A percentile compares a stretch with the other conserved stretches of the same genome.
Evolutionary conservation across 1,140 invertebrate species (phyloP).

Genomic region (Onthophagus taurus): DNA sequence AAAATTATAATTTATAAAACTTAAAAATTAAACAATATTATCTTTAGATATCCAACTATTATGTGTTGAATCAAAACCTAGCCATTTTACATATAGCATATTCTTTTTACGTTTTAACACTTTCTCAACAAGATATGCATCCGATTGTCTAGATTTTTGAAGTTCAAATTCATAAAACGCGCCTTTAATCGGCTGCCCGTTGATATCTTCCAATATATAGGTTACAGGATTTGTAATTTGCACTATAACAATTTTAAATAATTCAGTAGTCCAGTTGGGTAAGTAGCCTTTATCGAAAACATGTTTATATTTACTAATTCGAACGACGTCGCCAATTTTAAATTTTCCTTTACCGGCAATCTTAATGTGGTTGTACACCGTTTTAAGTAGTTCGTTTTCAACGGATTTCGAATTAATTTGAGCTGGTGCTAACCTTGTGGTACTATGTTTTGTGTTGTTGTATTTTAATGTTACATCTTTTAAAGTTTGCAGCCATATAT

Average conservation of each 20-base stretch:
- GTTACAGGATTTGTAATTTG: slow-evolving; percentile 23
- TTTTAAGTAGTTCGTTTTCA: slow-evolving; percentile 9
- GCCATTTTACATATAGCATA: slow-evolving; percentile 30
- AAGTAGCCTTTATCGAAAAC: slow-evolving; percentile 30
- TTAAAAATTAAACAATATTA: no score
- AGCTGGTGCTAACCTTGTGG: slow-evolving; percentile 12
- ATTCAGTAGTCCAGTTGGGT: slow-evolving; percentile 29
- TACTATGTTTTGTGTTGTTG: slow-evolving; percentile 18
- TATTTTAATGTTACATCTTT: slow-evolving; percentile 5
- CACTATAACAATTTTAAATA: slow-evolving; percentile 27
- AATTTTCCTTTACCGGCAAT: slow-evolving; percentile 7
- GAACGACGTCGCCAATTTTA: slow-evolving; percentile 14
- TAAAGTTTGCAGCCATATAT: slow-evolving; percentile 12
- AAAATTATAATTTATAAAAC: no score
- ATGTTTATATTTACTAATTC: slow-evolving; percentile 20
- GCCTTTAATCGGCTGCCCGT: slow-evolving; percentile 19
- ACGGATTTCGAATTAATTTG: slow-evolving; percentile 11
- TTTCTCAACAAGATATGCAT: slow-evolving; percentile 33
- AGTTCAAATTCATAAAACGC: slow-evolving; percentile 31
- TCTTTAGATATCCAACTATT: slow-evolving; percentile 15
- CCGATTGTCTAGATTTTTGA: slow-evolving; percentile 21
- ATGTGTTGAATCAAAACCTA: slow-evolving; percentile 22
- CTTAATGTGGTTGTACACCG: slow-evolving; percentile 12
- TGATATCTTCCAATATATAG: slow-evolving; percentile 21
- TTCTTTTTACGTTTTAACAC: slow-evolving; percentile 26